Evolutionary conservation across 2,888 invertebrate genomes (phyloP), one percentile per base, ranked within the genome.

Genomic region (Tribolium freemani): DNA sequence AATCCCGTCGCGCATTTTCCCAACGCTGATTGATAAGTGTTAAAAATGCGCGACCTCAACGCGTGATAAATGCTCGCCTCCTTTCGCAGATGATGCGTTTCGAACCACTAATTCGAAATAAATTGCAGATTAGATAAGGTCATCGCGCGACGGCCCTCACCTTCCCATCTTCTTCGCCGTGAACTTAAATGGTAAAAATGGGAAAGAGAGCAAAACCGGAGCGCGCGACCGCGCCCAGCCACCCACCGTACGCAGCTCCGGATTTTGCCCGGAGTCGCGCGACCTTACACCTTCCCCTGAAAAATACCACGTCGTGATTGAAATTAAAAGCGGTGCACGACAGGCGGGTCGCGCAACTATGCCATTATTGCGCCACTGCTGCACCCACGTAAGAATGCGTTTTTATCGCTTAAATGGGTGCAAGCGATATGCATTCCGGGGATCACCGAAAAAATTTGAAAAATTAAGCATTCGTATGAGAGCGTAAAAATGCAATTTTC

Each of bases 241-340:
- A 71, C 76, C 76, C 74, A 78, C 75, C 76, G 75, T 57, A 67
- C 58, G 67, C 54, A 58, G 53, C 48, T 45, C 57, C 60, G 50
- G 64, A 64, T 30, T 38, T 46, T 16, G 44, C 60, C 54, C 54
- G 64, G 64, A 64, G 20, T 53, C 77, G 76, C 78, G 75, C 76
- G 79, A 81, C 81, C 82, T 81, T 76, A 76, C 81, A 82, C 82
- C 82, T 82, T 77, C 78, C 78, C 78, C 26, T 48, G 45, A 69
- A 54, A 72, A 68, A 60, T 30, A 57, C 5, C 46, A 31, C 53
- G 31, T 31, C 76, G 78, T 76, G 75, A 76, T 76, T 76, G 75
- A 76, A 77, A 78, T 78, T 76, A 78, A 76, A 78, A 78, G 76
- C 76, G 73, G 76, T 75, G 76, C 77, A 77, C 73, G 76, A 75